These are phyloP conservation scores for Boloria euphrosyne DNA, from an alignment of 2,888 invertebrate genomes.

Conservation along the genomic window DNA sequence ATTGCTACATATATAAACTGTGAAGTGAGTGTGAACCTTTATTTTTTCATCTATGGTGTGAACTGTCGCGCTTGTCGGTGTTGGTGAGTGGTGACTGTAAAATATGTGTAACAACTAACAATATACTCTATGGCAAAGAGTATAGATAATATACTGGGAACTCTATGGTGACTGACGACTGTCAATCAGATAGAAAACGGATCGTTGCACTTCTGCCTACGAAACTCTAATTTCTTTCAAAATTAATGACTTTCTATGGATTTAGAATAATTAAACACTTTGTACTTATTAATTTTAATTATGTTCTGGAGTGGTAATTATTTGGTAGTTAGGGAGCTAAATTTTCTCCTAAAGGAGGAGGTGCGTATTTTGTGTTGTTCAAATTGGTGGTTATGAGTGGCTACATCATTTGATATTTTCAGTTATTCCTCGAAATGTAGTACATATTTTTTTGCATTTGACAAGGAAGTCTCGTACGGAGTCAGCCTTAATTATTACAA, in stretches of 20 bases:
- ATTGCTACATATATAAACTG: no score
- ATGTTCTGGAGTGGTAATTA: constrained; percentile 94
- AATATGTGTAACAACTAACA: no score
- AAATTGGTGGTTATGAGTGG: constrained; percentile 71
- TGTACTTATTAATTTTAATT: constrained; percentile 76
- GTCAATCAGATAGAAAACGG: constrained; percentile 61
- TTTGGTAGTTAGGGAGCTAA: constrained; percentile 87
- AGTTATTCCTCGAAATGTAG: not conserved
- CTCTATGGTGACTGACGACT: no score
- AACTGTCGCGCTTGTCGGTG: no score
- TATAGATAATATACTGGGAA: no score
- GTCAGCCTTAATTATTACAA: not conserved
- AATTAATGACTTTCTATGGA: constrained; percentile 72
- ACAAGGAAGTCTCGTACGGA: not conserved
- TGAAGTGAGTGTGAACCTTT: no score
- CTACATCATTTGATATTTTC: constrained; percentile 41
- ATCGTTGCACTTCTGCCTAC: constrained; percentile 67
- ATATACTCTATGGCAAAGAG: no score
- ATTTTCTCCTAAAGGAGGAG: constrained; percentile 88
- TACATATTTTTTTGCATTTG: not conserved
- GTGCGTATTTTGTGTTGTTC: constrained; percentile 79
- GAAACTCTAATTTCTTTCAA: constrained; percentile 64
- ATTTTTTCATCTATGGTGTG: no score
- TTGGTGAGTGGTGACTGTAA: no score
- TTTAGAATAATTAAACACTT: constrained; percentile 63